Evolutionary conservation across 2,888 invertebrate genomes (phyloP).

Genomic region (Nomada flava): DNA sequence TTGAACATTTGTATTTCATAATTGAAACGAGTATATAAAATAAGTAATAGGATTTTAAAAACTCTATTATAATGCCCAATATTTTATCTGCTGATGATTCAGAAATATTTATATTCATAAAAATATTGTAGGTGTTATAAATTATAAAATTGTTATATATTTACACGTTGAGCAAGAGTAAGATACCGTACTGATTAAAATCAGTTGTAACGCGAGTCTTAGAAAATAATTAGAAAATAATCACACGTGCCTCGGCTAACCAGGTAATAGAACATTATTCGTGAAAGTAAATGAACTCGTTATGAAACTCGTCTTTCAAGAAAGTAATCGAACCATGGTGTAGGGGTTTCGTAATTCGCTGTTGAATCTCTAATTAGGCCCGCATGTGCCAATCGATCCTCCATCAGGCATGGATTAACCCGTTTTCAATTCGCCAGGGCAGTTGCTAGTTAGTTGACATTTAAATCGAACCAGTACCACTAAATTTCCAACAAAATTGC

Average conservation of each 20-base stretch:
- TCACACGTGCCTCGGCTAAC: neutral
- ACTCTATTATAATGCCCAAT: no score
- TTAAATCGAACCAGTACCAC: slow-evolving; percentile 15
- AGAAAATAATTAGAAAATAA: slow-evolving; percentile 44
- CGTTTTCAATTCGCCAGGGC: slow-evolving; percentile 24
- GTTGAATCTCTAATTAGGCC: slow-evolving; percentile 65
- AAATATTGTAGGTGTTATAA: no score
- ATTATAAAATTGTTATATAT: no score
- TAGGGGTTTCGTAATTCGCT: slow-evolving; percentile 62
- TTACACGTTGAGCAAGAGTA: no score
- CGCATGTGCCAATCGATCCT: slow-evolving; percentile 62
- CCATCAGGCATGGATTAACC: slow-evolving; percentile 49
- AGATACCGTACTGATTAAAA: no score
- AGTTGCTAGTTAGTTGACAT: slow-evolving; percentile 32
- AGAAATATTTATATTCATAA: no score
- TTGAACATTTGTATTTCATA: no score
- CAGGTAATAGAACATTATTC: slow-evolving; percentile 46
- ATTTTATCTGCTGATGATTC: no score
- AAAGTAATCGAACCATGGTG: slow-evolving; percentile 52
- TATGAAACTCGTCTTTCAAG: slow-evolving; percentile 66
- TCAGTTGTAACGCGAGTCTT: no score
- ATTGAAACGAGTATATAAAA: no score
- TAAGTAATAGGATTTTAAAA: no score
- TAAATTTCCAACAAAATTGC: neutral
- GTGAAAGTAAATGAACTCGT: slow-evolving; percentile 66